Conservation (phyloP, 1,140 invertebrate species). For the Microplitis demolitor region DNA sequence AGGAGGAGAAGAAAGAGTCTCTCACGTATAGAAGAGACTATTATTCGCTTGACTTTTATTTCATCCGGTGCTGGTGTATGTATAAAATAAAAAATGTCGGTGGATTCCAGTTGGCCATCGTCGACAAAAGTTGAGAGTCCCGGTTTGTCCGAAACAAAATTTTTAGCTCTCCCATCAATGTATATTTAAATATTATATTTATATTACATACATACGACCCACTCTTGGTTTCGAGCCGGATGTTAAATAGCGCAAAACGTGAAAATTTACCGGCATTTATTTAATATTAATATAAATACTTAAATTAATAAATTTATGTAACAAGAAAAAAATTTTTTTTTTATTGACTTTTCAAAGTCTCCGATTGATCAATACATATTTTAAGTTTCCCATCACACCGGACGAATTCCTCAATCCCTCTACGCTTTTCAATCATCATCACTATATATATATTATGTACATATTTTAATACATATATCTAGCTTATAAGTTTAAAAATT, state of each 20-base stretch:
- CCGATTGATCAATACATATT: no score
- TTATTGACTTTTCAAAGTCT: no score
- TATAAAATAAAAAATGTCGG: conserved; percentile 19
- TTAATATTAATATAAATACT: neutral
- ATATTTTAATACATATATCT: no score
- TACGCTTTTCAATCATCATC: no score
- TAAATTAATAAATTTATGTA: neutral
- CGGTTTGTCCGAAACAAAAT: conserved; percentile 27
- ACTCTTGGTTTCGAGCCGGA: conserved; percentile 52
- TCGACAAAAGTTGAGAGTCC: conserved; percentile 22
- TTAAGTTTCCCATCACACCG: no score
- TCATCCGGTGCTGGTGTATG: conserved; percentile 15
- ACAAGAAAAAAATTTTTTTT: no score
- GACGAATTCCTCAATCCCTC: no score
- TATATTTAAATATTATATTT: neutral
- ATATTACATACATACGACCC: conserved; percentile 37
- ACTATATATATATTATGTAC: no score
- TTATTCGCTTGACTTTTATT: conserved; percentile 52
- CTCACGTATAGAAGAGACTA: neutral
- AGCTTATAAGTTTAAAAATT: no score
- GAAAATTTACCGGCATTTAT: neutral
- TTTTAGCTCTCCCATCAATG: conserved; percentile 11
- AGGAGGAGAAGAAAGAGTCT: conserved; percentile 16
- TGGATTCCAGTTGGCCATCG: neutral
- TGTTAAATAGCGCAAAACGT: conserved; percentile 39